Conservation (phyloP, 2,113 vertebrate genomes). For the Myotis davidii region DNA sequence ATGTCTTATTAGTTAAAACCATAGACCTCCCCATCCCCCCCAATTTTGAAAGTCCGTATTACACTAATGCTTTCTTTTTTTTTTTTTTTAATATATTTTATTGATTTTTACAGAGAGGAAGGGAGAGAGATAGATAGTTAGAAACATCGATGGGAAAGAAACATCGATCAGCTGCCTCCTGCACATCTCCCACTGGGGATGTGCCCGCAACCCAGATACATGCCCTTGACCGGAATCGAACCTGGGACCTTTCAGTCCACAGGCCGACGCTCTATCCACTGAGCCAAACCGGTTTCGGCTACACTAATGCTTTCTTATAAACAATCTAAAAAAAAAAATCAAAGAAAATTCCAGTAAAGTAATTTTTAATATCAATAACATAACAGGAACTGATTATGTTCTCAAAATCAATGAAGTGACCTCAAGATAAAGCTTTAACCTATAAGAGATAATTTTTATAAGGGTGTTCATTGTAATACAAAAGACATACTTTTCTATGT, state of each 20-base stretch:
- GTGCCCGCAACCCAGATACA: too few relatives aligned
- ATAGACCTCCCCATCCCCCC: not conserved
- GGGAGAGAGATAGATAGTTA: too few relatives aligned
- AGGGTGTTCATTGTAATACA: not conserved
- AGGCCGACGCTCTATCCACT: too few relatives aligned
- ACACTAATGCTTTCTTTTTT: constrained; percentile 17
- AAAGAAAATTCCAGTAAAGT: not conserved
- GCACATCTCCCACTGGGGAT: too few relatives aligned
- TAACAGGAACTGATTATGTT: not conserved
- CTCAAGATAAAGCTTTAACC: not conserved
- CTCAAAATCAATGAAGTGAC: constrained; percentile 11
- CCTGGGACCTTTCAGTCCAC: too few relatives aligned
- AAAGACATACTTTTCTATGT: not conserved
- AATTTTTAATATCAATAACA: not conserved
- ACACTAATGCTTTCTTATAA: constrained; percentile 27
- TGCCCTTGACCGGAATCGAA: too few relatives aligned
- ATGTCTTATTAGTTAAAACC: constrained; percentile 20
- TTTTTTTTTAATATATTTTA: too few relatives aligned
- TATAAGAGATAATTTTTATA: not conserved
- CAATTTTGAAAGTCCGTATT: not conserved
- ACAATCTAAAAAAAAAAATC: not conserved
- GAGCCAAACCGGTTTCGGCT: too few relatives aligned
- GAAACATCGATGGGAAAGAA: too few relatives aligned
- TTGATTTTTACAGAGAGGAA: too few relatives aligned
- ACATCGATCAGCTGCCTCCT: too few relatives aligned